Percentiles rank a stretch among this genome's conserved stretches.
phyloP scores from a whole-genome alignment of 2,888 invertebrate species.

The Caenorhabditis imperialis region DNA sequence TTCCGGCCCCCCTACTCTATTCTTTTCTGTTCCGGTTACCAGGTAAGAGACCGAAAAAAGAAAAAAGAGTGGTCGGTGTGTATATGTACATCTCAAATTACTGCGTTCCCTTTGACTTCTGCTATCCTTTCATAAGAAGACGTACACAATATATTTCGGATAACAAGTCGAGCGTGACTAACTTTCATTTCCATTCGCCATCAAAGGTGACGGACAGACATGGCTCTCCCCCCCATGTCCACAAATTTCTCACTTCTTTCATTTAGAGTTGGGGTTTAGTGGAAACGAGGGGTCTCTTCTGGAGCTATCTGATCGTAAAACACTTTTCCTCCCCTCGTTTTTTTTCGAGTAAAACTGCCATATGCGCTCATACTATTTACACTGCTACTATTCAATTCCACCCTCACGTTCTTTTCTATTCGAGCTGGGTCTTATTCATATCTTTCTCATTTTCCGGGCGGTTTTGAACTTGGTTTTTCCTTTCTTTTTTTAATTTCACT shows the following conservation, averaged over 20 bases:
- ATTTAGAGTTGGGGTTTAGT: too few species aligned
- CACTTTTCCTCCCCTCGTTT: constrained; percentile 17
- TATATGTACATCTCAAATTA: too few species aligned
- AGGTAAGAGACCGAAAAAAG: too few species aligned
- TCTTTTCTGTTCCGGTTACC: too few species aligned
- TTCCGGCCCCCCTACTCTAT: too few species aligned
- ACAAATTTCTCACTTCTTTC: too few species aligned
- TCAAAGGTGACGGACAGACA: constrained; percentile 20
- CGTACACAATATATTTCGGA: constrained; percentile 1
- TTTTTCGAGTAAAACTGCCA: constrained; percentile 4
- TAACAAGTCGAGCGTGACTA: constrained; percentile 19
- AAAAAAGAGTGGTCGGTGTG: too few species aligned
- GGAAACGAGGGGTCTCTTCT: not conserved
- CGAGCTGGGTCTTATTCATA: constrained; percentile 10
- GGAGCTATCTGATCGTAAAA: constrained; percentile 30
- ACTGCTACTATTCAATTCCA: constrained; percentile 41
- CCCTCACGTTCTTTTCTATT: constrained; percentile 19
- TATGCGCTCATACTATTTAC: constrained; percentile 30
- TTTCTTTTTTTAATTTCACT: constrained; percentile 11
- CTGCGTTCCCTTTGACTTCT: not conserved
- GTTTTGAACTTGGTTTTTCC: constrained; percentile 22
- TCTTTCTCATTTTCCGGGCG: constrained; percentile 11
- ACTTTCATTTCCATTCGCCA: constrained; percentile 8
- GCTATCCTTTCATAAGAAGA: not conserved
- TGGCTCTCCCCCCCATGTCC: too few species aligned